Conservation (phyloP, 2,797 vertebrate genomes). For the Thamnophis elegans region DNA sequence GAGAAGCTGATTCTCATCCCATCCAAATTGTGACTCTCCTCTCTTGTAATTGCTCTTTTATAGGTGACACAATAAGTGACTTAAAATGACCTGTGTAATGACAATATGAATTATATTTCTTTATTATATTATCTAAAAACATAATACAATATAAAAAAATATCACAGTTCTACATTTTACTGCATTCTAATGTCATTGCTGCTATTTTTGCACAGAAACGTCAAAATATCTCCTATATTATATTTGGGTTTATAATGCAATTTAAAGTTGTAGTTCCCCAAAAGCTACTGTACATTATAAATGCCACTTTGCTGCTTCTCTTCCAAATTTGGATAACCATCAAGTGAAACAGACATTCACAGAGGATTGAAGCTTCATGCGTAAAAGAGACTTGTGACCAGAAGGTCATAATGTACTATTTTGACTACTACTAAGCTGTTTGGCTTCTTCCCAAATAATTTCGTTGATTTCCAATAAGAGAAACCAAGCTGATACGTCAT, state of each 20-base stretch:
- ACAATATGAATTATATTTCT: background rate
- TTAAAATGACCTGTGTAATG: background rate
- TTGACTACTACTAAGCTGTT: slow-evolving; percentile 21
- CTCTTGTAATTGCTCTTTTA: background rate
- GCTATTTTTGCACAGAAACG: background rate
- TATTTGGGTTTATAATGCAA: background rate
- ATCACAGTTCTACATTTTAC: background rate
- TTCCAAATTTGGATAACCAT: background rate
- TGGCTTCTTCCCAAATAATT: background rate
- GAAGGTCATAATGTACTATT: slow-evolving; percentile 32
- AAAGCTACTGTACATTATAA: background rate
- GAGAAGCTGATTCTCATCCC: background rate
- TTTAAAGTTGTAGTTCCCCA: background rate
- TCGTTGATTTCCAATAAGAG: slow-evolving; percentile 36
- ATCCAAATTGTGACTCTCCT: background rate
- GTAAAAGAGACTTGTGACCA: slow-evolving; percentile 31
- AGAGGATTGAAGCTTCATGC: background rate
- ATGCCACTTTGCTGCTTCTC: background rate
- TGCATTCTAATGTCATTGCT: background rate
- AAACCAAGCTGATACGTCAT: slow-evolving; percentile 35
- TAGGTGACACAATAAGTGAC: background rate
- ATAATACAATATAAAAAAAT: background rate
- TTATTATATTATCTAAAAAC: background rate
- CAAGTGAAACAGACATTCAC: background rate
- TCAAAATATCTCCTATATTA: background rate